A percentile compares a stretch with the other conserved stretches of the same genome.
Evolutionary conservation across 2,888 invertebrate genomes (phyloP).

Genomic region (Heliconius charithonia): DNA sequence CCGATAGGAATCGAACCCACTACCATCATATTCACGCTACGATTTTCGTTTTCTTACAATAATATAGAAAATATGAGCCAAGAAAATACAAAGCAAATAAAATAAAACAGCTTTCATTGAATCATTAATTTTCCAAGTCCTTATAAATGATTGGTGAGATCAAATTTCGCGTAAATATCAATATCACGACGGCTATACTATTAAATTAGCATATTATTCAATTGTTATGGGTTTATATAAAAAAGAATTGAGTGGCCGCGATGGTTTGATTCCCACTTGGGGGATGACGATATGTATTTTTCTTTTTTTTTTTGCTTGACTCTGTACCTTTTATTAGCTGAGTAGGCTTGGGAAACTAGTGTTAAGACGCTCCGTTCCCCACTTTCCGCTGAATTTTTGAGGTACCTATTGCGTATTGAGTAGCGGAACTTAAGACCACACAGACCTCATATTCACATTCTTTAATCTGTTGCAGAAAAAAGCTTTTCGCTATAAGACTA

Average conservation of each 20-base stretch:
- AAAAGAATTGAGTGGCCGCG: not conserved
- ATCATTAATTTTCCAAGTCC: conserved; percentile 15
- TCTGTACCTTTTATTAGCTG: not conserved
- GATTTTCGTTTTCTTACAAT: not conserved
- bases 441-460: not conserved
- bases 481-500: not conserved
- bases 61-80: not conserved
- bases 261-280: not conserved
- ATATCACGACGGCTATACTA: conserved; percentile 7
- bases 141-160: conserved; percentile 11
- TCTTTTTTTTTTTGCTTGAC: not conserved
- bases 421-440: no score
- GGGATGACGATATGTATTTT: no score
- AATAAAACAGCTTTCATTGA: conserved; percentile 20
- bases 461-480: conserved; percentile 5
- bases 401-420: no score
- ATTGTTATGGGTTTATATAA: not conserved
- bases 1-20: not conserved
- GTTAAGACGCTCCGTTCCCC: not conserved
- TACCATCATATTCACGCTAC: not conserved
- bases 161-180: conserved; percentile 21
- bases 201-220: conserved; percentile 21
- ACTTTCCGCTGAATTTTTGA: no score
- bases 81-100: not conserved
- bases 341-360: not conserved